These are phyloP conservation scores for Plebejus argus DNA, from an alignment of 2,888 invertebrate genomes.

Conservation along the genomic window DNA sequence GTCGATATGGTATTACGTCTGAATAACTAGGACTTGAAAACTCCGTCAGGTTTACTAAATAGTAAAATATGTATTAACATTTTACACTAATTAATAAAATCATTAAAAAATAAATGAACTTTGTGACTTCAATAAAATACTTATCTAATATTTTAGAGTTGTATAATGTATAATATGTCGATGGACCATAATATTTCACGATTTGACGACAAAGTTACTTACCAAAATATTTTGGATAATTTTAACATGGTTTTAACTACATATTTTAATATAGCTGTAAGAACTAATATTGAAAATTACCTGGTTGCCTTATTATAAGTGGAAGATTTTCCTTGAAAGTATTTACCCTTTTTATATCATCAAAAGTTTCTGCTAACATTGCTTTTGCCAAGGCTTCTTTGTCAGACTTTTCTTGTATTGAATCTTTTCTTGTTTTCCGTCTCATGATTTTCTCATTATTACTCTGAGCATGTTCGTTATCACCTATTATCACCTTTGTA, in stretches of 20 bases:
- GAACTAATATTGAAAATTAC: neutral
- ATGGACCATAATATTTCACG: neutral
- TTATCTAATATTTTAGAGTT: no score
- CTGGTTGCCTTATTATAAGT: slow-evolving; percentile 47
- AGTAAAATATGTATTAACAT: slow-evolving; percentile 54
- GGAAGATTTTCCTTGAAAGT: slow-evolving; percentile 59
- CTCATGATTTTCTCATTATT: slow-evolving; percentile 42
- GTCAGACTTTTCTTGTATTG: slow-evolving; percentile 34
- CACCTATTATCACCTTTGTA: slow-evolving; percentile 37
- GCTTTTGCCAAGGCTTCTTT: slow-evolving; percentile 31
- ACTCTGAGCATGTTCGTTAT: slow-evolving; percentile 37
- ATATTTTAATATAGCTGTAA: no score
- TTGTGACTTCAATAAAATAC: no score
- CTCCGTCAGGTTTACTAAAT: slow-evolving; percentile 54
- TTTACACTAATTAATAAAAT: neutral
- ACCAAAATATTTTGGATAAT: neutral
- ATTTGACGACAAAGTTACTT: neutral
- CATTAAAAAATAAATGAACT: no score
- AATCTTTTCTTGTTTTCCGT: slow-evolving; percentile 34
- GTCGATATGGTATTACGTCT: slow-evolving; percentile 39
- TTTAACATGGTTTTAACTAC: neutral
- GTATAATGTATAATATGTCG: no score
- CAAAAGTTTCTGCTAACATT: slow-evolving; percentile 59
- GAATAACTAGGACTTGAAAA: slow-evolving; percentile 36
- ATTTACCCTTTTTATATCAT: slow-evolving; percentile 61